A percentile compares a stretch with the other conserved stretches of the same genome.
phyloP scores from a whole-genome alignment of 1,140 invertebrate genomes.

The Lasioglossum baleicum region DNA sequence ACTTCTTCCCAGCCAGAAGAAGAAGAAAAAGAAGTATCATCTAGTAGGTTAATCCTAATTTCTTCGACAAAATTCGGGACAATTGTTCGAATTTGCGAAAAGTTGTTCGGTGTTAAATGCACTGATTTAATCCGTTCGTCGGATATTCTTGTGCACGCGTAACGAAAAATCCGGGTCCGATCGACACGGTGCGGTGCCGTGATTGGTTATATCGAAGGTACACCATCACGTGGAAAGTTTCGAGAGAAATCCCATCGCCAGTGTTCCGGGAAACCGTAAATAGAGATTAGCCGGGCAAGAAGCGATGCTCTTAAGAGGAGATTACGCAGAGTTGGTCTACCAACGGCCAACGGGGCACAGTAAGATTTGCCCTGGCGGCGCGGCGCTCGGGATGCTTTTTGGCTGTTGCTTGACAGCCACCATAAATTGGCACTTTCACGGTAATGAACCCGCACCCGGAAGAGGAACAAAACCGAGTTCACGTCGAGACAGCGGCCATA shows the following conservation, averaged over 20 bases:
- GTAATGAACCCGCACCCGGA: constrained; percentile 40
- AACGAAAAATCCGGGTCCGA: no score
- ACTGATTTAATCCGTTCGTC: no score
- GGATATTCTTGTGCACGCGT: no score
- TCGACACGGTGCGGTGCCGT: no score
- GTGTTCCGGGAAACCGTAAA: constrained; percentile 30
- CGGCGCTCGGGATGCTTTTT: constrained; percentile 3
- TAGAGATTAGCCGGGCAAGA: constrained; percentile 32
- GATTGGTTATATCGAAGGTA: not conserved
- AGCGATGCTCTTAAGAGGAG: constrained; percentile 20
- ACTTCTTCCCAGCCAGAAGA: no score
- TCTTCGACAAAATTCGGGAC: no score
- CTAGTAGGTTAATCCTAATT: no score
- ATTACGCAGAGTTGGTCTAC: not conserved
- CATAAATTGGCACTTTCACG: constrained; percentile 53
- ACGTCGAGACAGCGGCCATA: not conserved
- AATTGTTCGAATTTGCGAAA: no score
- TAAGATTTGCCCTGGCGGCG: constrained; percentile 11
- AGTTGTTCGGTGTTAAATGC: no score
- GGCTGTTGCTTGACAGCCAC: not conserved
- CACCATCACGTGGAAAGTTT: not conserved
- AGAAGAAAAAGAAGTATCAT: no score
- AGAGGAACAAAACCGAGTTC: not conserved
- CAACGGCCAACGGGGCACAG: not conserved
- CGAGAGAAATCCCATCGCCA: constrained; percentile 18